A percentile compares a stretch with the other conserved stretches of the same genome.
Conservation (phyloP, 2,888 invertebrate species). For the Nephrotoma appendiculata region DNA sequence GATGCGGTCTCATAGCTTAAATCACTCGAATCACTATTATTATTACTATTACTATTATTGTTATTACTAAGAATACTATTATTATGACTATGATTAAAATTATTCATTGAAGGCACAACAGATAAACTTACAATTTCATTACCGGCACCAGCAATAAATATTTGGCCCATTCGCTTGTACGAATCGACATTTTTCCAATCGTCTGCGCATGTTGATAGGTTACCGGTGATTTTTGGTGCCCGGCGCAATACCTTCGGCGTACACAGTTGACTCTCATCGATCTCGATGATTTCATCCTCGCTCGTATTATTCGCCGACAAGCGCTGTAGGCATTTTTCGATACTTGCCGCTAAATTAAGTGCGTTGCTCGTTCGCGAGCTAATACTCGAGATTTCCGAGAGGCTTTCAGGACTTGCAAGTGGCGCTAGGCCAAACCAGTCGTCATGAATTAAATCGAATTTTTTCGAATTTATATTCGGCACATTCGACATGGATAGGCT, state of each 20-base stretch:
- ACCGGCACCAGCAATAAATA: slow-evolving; percentile 32
- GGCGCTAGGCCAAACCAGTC: slow-evolving; percentile 60
- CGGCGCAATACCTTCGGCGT: slow-evolving; percentile 45
- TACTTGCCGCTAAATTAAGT: slow-evolving; percentile 30
- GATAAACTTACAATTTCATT: neutral
- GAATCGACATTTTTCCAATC: slow-evolving; percentile 42
- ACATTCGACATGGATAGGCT: slow-evolving; percentile 18
- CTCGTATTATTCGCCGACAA: slow-evolving; percentile 19
- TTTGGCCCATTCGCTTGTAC: slow-evolving; percentile 38
- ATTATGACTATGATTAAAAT: slow-evolving; percentile 22
- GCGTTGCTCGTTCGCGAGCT: slow-evolving; percentile 50
- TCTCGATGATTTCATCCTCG: slow-evolving; percentile 23
- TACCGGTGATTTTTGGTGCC: slow-evolving; percentile 49
- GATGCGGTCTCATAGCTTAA: slow-evolving; percentile 38
- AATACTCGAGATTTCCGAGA: slow-evolving; percentile 67
- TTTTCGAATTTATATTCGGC: slow-evolving; percentile 21
- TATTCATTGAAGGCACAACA: slow-evolving; percentile 19
- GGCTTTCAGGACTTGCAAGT: slow-evolving; percentile 65
- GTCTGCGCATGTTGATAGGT: slow-evolving; percentile 49
- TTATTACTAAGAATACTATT: slow-evolving; percentile 23
- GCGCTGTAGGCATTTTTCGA: slow-evolving; percentile 28
- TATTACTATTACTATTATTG: slow-evolving; percentile 25
- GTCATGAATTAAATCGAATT: slow-evolving; percentile 41
- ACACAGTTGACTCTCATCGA: slow-evolving; percentile 33
- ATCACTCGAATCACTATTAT: slow-evolving; percentile 30